These are phyloP conservation scores for Pachydiplax longipennis DNA, from an alignment of 2,888 invertebrate species.

Conservation along the genomic window DNA sequence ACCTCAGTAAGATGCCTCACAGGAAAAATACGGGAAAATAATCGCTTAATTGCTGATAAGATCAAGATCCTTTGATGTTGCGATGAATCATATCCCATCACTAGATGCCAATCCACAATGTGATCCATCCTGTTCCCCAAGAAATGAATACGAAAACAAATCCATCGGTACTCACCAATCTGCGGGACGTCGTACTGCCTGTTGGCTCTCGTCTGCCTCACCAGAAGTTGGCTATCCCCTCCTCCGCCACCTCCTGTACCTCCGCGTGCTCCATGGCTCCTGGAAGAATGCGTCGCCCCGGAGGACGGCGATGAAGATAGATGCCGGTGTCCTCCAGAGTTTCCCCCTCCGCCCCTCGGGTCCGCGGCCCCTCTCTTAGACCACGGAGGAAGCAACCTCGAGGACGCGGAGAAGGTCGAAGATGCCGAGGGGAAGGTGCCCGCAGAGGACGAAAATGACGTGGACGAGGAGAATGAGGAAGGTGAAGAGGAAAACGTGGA, in stretches of 20 bases:
- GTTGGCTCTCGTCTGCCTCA: slow-evolving; percentile 47
- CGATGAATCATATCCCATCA: too few species aligned
- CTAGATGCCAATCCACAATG: too few species aligned
- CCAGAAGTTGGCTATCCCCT: slow-evolving; percentile 46
- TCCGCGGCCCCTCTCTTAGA: slow-evolving; percentile 19
- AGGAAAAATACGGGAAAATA: too few species aligned
- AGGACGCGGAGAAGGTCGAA: slow-evolving; percentile 19
- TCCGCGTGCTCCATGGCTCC: not conserved
- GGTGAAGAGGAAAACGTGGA: not conserved
- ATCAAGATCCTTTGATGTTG: too few species aligned
- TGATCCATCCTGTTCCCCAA: not conserved
- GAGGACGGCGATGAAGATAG: not conserved
- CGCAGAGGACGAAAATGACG: slow-evolving; percentile 28
- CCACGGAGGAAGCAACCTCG: slow-evolving; percentile 28
- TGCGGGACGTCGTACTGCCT: slow-evolving; percentile 49
- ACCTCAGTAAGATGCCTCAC: too few species aligned
- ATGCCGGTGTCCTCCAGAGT: not conserved
- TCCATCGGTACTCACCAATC: slow-evolving; percentile 46
- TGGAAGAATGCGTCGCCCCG: slow-evolving; percentile 19
- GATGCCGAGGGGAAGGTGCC: not conserved
- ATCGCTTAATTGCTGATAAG: too few species aligned
- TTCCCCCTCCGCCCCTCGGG: not conserved
- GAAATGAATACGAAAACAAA: not conserved
- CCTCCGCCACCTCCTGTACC: not conserved
- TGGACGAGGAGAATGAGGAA: not conserved